These are phyloP conservation scores for Athalia rosae DNA, from an alignment of 2,888 invertebrate species.

Conservation along the genomic window DNA sequence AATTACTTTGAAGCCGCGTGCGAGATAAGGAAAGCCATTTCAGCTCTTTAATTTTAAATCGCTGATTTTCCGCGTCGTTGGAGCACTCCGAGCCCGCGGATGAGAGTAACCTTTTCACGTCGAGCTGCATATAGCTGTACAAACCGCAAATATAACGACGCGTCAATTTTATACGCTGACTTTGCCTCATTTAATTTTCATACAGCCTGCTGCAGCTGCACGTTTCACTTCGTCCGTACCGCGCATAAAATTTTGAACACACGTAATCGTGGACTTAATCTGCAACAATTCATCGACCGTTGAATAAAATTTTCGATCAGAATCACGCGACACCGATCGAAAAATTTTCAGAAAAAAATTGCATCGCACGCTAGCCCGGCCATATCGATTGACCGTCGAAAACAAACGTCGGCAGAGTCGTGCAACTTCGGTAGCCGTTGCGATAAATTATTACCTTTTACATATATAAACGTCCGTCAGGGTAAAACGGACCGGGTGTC, in stretches of 20 bases:
- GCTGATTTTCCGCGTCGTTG: not conserved
- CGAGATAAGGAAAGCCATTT: conserved; percentile 2
- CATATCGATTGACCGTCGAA: not conserved
- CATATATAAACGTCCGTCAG: not conserved
- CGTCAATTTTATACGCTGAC: too few relatives aligned
- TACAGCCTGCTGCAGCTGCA: too few relatives aligned
- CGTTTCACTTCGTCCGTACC: too few relatives aligned
- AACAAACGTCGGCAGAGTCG: conserved; percentile 8
- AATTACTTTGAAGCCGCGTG: conserved; percentile 1
- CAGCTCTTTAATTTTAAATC: not conserved
- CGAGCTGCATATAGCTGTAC: not conserved
- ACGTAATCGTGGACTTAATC: not conserved
- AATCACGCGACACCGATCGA: not conserved
- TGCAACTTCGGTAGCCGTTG: not conserved
- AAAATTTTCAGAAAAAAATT: not conserved
- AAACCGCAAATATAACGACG: too few relatives aligned
- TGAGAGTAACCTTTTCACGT: not conserved
- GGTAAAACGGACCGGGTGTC: not conserved
- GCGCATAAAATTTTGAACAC: too few relatives aligned
- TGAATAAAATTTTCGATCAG: not conserved
- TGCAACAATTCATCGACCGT: not conserved
- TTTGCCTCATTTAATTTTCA: too few relatives aligned
- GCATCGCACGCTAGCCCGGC: not conserved
- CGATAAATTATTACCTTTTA: not conserved
- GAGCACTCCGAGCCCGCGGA: not conserved